Percentiles rank a stretch among this genome's conserved stretches.
These are phyloP conservation scores for Hiodon alosoides DNA, from an alignment of 2,113 vertebrate genomes.

Conservation along the genomic window DNA sequence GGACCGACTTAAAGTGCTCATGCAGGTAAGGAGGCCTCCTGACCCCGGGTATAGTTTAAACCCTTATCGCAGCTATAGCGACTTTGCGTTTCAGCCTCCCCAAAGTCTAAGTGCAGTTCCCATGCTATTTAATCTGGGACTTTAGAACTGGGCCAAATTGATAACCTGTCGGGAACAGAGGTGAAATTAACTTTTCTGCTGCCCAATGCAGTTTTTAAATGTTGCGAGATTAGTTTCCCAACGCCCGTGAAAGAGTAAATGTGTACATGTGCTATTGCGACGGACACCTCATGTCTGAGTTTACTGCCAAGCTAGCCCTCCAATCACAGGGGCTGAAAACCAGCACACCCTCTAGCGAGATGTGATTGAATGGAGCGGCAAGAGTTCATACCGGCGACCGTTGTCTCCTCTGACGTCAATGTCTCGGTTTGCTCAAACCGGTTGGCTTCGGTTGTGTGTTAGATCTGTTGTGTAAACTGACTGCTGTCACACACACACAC, in stretches of 20 bases:
- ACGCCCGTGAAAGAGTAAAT: conserved; percentile 37
- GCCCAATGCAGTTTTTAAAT: background rate
- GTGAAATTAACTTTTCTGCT: background rate
- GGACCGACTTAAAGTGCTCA: conserved; percentile 91
- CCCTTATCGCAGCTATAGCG: background rate
- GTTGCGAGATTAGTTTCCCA: conserved; percentile 24
- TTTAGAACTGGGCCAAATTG: conserved; percentile 14
- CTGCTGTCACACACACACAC: background rate
- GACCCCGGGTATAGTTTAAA: background rate
- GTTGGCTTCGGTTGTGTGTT: background rate
- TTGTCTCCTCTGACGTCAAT: background rate
- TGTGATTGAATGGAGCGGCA: background rate
- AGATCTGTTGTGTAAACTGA: background rate
- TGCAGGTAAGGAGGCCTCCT: conserved; percentile 73
- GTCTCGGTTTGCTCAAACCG: background rate
- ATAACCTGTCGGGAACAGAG: background rate
- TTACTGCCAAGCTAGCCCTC: background rate
- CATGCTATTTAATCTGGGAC: background rate
- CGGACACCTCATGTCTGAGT: background rate
- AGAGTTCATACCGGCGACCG: background rate
- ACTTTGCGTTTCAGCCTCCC: too few species aligned
- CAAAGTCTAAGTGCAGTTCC: background rate
- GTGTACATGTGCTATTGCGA: conserved; percentile 29
- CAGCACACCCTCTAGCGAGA: conserved; percentile 8
- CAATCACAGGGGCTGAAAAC: background rate